Base-by-base conservation (phyloP, 2,888 invertebrate species). In the Standfussiana lucernea region DNA sequence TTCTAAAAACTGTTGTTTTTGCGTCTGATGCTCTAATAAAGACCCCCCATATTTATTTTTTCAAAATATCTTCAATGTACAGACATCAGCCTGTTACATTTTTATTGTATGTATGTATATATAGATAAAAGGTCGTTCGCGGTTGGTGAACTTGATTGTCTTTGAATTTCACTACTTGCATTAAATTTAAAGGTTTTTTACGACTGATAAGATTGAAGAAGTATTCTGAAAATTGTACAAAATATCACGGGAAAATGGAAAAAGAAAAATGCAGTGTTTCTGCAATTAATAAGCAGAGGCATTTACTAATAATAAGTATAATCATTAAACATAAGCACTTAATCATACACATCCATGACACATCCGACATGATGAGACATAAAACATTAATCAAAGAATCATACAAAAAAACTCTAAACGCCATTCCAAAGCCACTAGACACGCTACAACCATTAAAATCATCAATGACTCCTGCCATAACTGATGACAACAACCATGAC, bases 381-480 rank as follows among this genome's bases (percentile, higher is more conserved):
- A 74, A 73, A 24, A 47, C 21, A 79, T 62, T 35, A 10, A 18
- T n/a, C 28, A 40, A 56, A 35, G 6, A 42, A 56, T 53, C 21
- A 70, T 8, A 59, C 4, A 53, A 69, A 47, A 66, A 64, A 37
- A 35, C 1, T n/a, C 6, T 37, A 65, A 62, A 65, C 15, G 59
- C 61, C 74, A 28, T 71, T 37, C 56, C 37, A 72, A 56, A 69
- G 82, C 67, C 67, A 86, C 77, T 68, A 67, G 78, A 87, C 82
- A 82, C 81, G 72, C 74, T 6, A 42, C 50, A 18, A 62, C 61
- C 72, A 83, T 80, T 82, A 83, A 83, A 87, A 69, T 71, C 62
- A 79, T 83, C 80, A 79, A 86, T 75, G 64, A 66, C 53, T 74
- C 59, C 71, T 67, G 73, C 45, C 77, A 72, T 82, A 83, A 84